A percentile compares a stretch with the other conserved stretches of the same genome.
phyloP scores from a whole-genome alignment of 2,113 vertebrate genomes.

The Callithrix jacchus region DNA sequence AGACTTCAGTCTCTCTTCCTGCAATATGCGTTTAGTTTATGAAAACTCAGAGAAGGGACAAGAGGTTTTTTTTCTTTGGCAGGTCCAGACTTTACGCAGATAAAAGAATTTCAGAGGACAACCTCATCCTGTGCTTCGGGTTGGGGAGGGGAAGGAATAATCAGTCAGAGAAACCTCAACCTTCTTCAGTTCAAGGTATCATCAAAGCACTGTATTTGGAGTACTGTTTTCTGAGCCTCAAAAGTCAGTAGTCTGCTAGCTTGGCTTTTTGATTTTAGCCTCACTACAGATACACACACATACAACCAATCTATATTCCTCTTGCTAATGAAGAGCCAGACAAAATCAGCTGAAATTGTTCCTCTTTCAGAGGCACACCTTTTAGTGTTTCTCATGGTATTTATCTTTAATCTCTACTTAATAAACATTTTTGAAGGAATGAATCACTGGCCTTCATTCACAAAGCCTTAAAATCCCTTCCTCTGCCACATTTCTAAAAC shows the following conservation, averaged over 20 bases:
- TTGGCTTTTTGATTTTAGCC: background rate
- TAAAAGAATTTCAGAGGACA: background rate
- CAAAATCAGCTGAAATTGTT: background rate
- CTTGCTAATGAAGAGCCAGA: background rate
- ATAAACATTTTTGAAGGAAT: background rate
- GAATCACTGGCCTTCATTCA: background rate
- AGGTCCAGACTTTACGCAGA: background rate
- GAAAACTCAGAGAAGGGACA: background rate
- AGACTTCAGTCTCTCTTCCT: background rate
- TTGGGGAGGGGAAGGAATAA: too few species aligned
- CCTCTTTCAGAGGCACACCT: background rate
- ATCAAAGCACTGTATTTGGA: background rate
- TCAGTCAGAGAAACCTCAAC: background rate
- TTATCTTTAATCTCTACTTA: background rate
- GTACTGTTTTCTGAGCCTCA: background rate
- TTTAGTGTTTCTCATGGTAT: background rate
- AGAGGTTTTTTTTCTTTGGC: background rate
- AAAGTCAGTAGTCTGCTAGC: background rate
- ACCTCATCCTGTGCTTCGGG: background rate
- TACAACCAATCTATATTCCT: background rate
- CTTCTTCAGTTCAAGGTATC: background rate
- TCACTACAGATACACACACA: background rate
- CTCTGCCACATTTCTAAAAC: background rate
- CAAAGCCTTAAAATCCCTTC: background rate
- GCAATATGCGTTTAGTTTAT: background rate